A percentile compares a stretch with the other conserved stretches of the same genome.
These are phyloP conservation scores for Conistra vaccinii DNA, from an alignment of 2,888 invertebrate genomes.

Conservation along the genomic window DNA sequence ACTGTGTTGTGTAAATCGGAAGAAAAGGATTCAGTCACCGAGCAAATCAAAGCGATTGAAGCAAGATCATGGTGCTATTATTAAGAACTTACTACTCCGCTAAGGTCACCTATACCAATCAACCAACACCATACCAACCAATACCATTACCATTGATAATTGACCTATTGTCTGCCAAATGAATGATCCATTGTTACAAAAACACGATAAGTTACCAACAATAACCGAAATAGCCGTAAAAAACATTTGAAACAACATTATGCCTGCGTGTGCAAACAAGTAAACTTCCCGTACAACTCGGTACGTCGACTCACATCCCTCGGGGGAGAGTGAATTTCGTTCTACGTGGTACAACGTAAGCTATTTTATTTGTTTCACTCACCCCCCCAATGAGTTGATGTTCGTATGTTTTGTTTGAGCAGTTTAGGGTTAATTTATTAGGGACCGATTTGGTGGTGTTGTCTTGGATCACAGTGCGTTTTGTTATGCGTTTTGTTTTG, in stretches of 20 bases:
- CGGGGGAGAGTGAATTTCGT: constrained; percentile 63
- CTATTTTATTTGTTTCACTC: constrained; percentile 64
- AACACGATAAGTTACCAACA: not conserved
- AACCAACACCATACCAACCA: too few relatives aligned
- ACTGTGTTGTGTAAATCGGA: too few relatives aligned
- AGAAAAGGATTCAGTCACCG: too few relatives aligned
- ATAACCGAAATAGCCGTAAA: constrained; percentile 1
- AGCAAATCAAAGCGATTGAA: too few relatives aligned
- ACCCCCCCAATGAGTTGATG: constrained; percentile 50
- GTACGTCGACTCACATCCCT: constrained; percentile 45
- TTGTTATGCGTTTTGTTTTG: too few relatives aligned
- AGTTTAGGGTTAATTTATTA: constrained; percentile 45
- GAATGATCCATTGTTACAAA: not conserved
- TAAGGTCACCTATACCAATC: too few relatives aligned
- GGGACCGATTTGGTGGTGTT: not conserved
- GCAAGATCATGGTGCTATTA: too few relatives aligned
- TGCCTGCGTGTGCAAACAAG: constrained; percentile 31
- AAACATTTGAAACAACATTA: constrained; percentile 31
- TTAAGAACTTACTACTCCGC: too few relatives aligned
- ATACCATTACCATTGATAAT: too few relatives aligned
- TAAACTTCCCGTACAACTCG: constrained; percentile 44
- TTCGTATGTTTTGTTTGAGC: constrained; percentile 35
- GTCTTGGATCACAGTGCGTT: not conserved
- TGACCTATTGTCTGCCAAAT: not conserved
- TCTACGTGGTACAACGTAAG: constrained; percentile 43